Base-by-base conservation (phyloP, 2,888 invertebrate genomes). In the Cantharis rustica region DNA sequence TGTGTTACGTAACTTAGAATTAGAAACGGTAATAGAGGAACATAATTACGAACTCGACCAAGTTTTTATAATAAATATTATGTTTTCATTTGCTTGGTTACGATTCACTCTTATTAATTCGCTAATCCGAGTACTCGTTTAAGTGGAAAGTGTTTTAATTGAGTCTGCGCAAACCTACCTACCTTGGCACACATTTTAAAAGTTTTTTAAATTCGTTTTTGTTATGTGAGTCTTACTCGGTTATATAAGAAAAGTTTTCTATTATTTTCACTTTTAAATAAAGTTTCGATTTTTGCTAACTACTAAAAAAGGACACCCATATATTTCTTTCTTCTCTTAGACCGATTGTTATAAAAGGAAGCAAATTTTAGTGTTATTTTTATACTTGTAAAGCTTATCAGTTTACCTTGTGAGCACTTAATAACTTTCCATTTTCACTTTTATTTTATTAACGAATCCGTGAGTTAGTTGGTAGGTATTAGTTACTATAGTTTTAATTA, bases 191-290 rank as follows among this genome's bases (percentile, higher is more conserved):
- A 88, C 85, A 86, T 66, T 66, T 23, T 87, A 84, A 85, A 82
- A 81, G 84, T 83, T 84, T 84, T 77, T 79, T 73, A 75, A 83
- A 82, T 83, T 84, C 83, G 84, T 86, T 87, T 47, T 47, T 85
- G 85, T 87, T 86, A 87, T 87, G 86, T 85, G 85, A 86, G 85
- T 84, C 85, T 84, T 84, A 81, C 84, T 82, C 82, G 84, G 84
- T 87, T 87, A 87, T 87, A 87, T 87, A 87, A 87, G 86, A 81
- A 84, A 83, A 82, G 85, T 87, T 87, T 87, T 87, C 87, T 87
- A 87, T 87, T 87, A 86, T 87, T 87, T 87, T 87, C 87, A 87
- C 87, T 87, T 87, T 86, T 85, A 86, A 86, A 86, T 81, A 85
- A 83, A 82, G 83, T 84, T 84, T 84, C 83, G 84, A 84, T 84